Percentiles rank a stretch among this genome's conserved stretches.
These are phyloP conservation scores for Macheiramphus alcinus DNA, from an alignment of 2,113 vertebrate genomes.

Conservation along the genomic window DNA sequence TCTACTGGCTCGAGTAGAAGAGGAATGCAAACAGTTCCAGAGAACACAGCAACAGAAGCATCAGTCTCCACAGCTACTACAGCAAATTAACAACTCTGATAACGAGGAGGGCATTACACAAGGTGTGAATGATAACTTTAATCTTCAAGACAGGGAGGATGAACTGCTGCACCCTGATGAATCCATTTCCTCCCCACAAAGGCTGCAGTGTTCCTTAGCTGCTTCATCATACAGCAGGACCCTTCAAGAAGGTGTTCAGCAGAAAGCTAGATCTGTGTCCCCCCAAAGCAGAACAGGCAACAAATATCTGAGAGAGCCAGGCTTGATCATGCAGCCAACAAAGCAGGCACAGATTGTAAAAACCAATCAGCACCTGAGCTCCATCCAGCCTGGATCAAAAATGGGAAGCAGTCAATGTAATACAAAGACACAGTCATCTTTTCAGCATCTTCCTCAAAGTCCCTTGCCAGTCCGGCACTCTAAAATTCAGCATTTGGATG, in stretches of 20 bases:
- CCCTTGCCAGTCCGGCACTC: slow-evolving; percentile 79
- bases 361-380: slow-evolving; percentile 89
- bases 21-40: slow-evolving; percentile 93
- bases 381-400: slow-evolving; percentile 69
- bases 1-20: slow-evolving; percentile 89
- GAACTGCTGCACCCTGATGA: slow-evolving; percentile 55
- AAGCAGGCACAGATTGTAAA: slow-evolving; percentile 97
- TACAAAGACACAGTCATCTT: slow-evolving; percentile 63
- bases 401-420: slow-evolving; percentile 18
- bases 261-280: slow-evolving; percentile 71
- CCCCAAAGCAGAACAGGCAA: slow-evolving; percentile 74
- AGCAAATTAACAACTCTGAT: slow-evolving; percentile 77
- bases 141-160: slow-evolving; percentile 68
- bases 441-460: slow-evolving; percentile 82
- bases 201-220: slow-evolving; percentile 63
- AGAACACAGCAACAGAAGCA: slow-evolving; percentile 81
- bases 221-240: slow-evolving; percentile 72
- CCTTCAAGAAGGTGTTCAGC: slow-evolving; percentile 73
- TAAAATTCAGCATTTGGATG: slow-evolving; percentile 55
- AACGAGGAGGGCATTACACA: slow-evolving; percentile 73
- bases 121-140: slow-evolving; percentile 53
- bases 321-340: slow-evolving; percentile 83
- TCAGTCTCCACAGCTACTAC: slow-evolving; percentile 54
- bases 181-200: slow-evolving; percentile 39
- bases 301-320: slow-evolving; percentile 78